A percentile compares a stretch with the other conserved stretches of the same genome.
Evolutionary conservation across 2,888 invertebrate genomes (phyloP).

Genomic region (Cyclophora albipunctata): DNA sequence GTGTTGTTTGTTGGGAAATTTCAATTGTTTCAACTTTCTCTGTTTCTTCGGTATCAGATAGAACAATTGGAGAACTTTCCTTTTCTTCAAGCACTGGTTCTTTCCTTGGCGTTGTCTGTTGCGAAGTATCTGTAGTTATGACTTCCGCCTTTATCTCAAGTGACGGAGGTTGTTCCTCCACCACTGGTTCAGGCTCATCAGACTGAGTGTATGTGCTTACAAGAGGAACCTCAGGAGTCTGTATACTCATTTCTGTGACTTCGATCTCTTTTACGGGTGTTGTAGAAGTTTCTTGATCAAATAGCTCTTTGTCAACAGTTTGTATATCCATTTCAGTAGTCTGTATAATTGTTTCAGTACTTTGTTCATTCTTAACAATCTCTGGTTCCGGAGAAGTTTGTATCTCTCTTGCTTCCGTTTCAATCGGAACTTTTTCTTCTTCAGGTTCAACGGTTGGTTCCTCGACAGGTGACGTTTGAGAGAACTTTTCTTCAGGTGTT

Average conservation of each 20-base stretch:
- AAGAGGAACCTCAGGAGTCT: slow-evolving; percentile 54
- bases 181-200: slow-evolving; percentile 40
- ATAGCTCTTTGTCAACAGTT: slow-evolving; percentile 43
- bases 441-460: slow-evolving; percentile 30
- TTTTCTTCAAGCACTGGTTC: slow-evolving; percentile 18
- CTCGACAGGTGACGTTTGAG: slow-evolving; percentile 60
- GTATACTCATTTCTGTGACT: slow-evolving; percentile 48
- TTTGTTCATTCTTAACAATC: slow-evolving; percentile 49
- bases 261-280: slow-evolving; percentile 46
- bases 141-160: slow-evolving; percentile 23
- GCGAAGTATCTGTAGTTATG: slow-evolving; percentile 36
- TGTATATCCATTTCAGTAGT: slow-evolving; percentile 59
- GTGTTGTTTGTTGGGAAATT: too few species aligned
- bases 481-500: slow-evolving; percentile 60
- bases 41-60: too few species aligned
- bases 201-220: slow-evolving; percentile 60
- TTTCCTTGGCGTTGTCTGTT: slow-evolving; percentile 33
- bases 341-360: slow-evolving; percentile 51
- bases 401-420: slow-evolving; percentile 65
- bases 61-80: too few species aligned
- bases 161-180: slow-evolving; percentile 13
- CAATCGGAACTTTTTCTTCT: slow-evolving; percentile 40
- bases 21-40: too few species aligned
- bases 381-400: slow-evolving; percentile 71
- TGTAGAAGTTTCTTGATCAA: slow-evolving; percentile 57